phyloP scores from a whole-genome alignment of 1,140 invertebrate genomes.

The Oncopodura yosiiana region DNA sequence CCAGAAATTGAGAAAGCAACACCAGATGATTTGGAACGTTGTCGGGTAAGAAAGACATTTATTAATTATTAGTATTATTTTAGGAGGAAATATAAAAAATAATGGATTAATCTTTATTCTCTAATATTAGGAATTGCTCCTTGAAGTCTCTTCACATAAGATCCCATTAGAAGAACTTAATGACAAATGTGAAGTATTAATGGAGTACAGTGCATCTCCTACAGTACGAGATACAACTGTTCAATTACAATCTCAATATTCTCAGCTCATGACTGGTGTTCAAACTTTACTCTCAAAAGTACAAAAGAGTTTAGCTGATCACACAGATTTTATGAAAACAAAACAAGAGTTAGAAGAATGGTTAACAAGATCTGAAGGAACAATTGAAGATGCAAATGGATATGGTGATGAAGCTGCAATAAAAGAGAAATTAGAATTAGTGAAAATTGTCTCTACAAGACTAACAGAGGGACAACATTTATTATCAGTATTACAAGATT shows the following conservation, averaged over 20 bases:
- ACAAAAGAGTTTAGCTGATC: slow-evolving; percentile 78
- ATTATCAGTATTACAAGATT: slow-evolving; percentile 63
- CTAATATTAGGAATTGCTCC: slow-evolving; percentile 48
- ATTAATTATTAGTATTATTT: background rate
- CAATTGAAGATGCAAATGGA: slow-evolving; percentile 68
- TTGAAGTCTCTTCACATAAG: slow-evolving; percentile 67
- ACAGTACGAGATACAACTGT: slow-evolving; percentile 76
- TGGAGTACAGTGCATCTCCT: slow-evolving; percentile 71
- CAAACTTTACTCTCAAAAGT: slow-evolving; percentile 58
- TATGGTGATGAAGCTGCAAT: slow-evolving; percentile 66
- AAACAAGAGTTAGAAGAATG: slow-evolving; percentile 71
- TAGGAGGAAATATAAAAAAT: background rate
- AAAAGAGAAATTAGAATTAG: slow-evolving; percentile 64
- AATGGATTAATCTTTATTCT: slow-evolving; percentile 11
- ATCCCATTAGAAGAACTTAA: slow-evolving; percentile 68
- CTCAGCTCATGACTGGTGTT: slow-evolving; percentile 60
- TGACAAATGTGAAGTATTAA: slow-evolving; percentile 72
- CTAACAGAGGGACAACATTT: slow-evolving; percentile 80
- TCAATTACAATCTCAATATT: slow-evolving; percentile 68
- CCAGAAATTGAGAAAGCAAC: slow-evolving; percentile 67
- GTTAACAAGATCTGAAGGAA: slow-evolving; percentile 63
- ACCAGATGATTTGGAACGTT: slow-evolving; percentile 63
- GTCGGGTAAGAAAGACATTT: slow-evolving; percentile 43
- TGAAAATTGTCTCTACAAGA: slow-evolving; percentile 53
- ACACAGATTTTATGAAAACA: slow-evolving; percentile 76